Base-by-base conservation (phyloP, 2,888 invertebrate species). In the Morpho achilles region DNA sequence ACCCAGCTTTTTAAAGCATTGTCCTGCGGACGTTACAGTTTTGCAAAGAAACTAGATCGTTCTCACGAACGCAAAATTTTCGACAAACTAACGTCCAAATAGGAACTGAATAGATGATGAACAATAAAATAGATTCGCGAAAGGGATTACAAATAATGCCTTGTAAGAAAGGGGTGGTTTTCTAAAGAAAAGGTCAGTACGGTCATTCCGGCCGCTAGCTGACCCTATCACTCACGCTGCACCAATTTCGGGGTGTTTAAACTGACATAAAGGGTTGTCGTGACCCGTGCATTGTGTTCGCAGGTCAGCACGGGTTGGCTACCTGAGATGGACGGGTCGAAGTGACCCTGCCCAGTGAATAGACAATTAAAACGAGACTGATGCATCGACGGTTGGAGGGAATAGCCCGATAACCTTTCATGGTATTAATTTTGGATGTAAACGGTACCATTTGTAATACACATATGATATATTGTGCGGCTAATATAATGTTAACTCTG, bases 81-180 rank as follows among this genome's bases (percentile, higher is more conserved):
- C 79, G 80, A 80, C 76, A 84, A 80, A 81, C 82, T 77, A 77
- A 79, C 78, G 80, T 79, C 79, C 82, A 80, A 70, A 72, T 74
- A 71, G 73, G 72, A 73, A 75, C 67, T 76, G 80, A 85, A 85
- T 82, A 73, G 82, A 73, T 65, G 72, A 72, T 68, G 75, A 72
- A 89, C 86, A 88, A 88, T 81, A 68, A 73, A 91, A 91, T 91
- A 91, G 91, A 91, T 91, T 91, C 91, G 91, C 91, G 80, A 86
- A 88, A 91, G 90, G 91, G 87, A 87, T 87, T 88, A 88, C 91
- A 89, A 91, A 91, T 91, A 91, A 91, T 91, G 76, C 76, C 78
- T 81, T 86, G 83, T 83, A 86, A 87, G 86, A 84, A 89, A 88
- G 76, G 89, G 89, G 82, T 86, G 73, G 77, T 67, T 71, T 83